Evolutionary conservation across 2,113 vertebrate species (phyloP).

Genomic region (Dipodomys merriami): DNA sequence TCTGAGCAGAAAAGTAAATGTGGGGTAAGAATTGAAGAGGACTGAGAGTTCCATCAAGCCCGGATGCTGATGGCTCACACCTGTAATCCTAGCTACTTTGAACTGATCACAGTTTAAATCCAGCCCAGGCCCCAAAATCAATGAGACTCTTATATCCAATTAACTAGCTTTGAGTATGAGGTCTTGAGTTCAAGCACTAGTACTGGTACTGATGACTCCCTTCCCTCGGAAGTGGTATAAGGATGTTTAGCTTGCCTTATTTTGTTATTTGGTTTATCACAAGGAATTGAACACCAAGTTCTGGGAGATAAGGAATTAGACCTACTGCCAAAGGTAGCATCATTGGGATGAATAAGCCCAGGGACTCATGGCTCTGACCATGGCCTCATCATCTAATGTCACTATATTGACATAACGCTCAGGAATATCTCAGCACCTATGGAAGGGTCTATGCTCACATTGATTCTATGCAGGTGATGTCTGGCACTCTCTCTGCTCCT

Average conservation of each 20-base stretch:
- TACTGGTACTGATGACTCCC: background rate
- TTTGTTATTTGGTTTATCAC: constrained; percentile 30
- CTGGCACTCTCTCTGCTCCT: background rate
- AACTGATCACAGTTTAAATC: too few species aligned
- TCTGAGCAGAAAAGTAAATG: background rate
- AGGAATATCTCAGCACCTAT: background rate
- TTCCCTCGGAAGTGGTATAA: background rate
- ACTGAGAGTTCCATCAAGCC: background rate
- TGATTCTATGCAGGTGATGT: background rate
- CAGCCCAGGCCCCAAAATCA: too few species aligned
- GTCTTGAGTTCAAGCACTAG: too few species aligned
- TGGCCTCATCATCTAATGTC: background rate
- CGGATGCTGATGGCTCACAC: background rate
- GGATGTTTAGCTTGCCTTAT: background rate
- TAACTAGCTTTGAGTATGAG: too few species aligned
- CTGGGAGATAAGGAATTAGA: background rate
- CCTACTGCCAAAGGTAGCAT: background rate
- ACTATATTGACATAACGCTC: accelerated
- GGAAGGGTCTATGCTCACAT: background rate
- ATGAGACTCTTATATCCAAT: too few species aligned
- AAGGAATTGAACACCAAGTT: background rate
- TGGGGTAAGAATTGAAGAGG: background rate
- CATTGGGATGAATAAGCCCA: background rate
- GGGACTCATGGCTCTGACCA: background rate
- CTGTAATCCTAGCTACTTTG: too few species aligned